Evolutionary conservation across 2,888 invertebrate genomes (phyloP), one percentile per base, ranked within the genome.

Genomic region (Mystacides longicornis): DNA sequence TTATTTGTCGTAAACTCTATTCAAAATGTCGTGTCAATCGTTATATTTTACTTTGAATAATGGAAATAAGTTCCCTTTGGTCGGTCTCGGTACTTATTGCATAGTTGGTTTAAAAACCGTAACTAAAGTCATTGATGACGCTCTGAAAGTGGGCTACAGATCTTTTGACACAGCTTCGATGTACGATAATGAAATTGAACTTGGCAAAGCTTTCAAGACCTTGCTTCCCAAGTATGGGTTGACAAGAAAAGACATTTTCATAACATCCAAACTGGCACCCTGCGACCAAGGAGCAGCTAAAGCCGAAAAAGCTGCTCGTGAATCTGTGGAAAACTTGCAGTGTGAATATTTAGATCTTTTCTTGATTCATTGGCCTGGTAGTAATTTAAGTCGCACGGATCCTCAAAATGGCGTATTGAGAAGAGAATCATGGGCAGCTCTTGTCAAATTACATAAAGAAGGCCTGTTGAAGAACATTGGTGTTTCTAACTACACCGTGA

Each of bases 321-420:
- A 71, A 51, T 87, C 88, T 0, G 65, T 91, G n/a, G 64, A 70
- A 5, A 78, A 82, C 56, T 70, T 93, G 20, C 78, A 81, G 33
- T 71, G 81, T 23, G 76, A 80, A 5, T 89, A 89, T 66, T 71
- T 91, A 2, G 92, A 93, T 70, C 70, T 93, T 33, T 88, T 85
- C 65, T 72, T 93, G 51, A 86, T 93, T 57, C 90, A 93, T 67
- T 92, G 89, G 83, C 92, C 92, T 37, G 88, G 87, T 4, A 78
- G 80, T 46, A 67, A 76, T n/a, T 72, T 76, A 16, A 71, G 71
- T 16, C 81, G 83, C 64, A 64, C 71, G 1, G 71, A 72, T 23
- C 86, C 88, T 64, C 64, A 67, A 14, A 67, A 73, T 52, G 52
- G 51, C 2, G 21, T 55, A n/a, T 65, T 83, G n/a, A 72, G 91